Base-by-base conservation (phyloP, 2,113 vertebrate genomes). In the Narcine bancroftii region DNA sequence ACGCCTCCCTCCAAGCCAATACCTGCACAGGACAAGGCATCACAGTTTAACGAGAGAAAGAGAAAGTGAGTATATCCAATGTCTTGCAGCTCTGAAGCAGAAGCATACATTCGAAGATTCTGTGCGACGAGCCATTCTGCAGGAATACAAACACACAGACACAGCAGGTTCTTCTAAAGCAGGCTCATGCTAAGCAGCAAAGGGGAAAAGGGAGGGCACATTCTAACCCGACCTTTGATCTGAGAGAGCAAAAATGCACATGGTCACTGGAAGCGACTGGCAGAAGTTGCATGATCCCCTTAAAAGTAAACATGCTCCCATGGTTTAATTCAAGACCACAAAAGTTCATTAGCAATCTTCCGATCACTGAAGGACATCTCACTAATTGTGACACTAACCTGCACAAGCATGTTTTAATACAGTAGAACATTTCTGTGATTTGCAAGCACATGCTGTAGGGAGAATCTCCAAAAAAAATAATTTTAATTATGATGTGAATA, bases 1-100 rank as follows among this genome's bases (percentile, higher is more conserved):
- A 97, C 97, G 96, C 96, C 95, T 96, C 95, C 96, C 96, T 97
- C 96, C 96, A 97, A 97, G 96, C 96, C 96, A 97, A 97, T 96
- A 97, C 96, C 96, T 97, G 96, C 96, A 96, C 96, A 94, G 96
- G 96, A 97, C 96, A 97, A 96, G 97, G 96, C 96, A 95, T 96
- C 83, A 96, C 95, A 96, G 96, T 97, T 97, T 96, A 96, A 96
- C 96, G 96, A 97, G 94, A 96, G 96, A 96, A 94, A 97, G 95
- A 95, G 60, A 89, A 71, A 47, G 71, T 72, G 79, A 89, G 87
- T 56, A 53, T 81, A 77, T 94, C 93, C 94, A 94, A 95, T 95
- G 95, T 50, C 42, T 66, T 96, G 95, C 95, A 93, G 96, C 96
- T 69, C 93, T 94, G 96, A 97, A 95, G 96, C 96, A 96, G 96